phyloP scores from a whole-genome alignment of 1,140 invertebrate genomes.

The Stegodyphus dumicola region DNA sequence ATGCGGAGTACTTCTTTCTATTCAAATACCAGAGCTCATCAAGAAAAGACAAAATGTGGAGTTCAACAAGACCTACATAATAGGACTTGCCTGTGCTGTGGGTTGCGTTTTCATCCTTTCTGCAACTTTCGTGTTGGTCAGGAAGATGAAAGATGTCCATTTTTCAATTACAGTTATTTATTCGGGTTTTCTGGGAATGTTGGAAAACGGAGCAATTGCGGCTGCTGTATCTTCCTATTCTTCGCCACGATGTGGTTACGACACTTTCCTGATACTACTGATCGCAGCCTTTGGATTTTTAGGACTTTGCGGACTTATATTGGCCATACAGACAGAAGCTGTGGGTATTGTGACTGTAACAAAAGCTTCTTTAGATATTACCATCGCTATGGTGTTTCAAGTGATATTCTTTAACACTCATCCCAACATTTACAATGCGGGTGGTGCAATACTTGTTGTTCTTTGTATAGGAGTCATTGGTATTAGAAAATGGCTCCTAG shows the following conservation, averaged over 20 bases:
- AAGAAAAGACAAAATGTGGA: background rate
- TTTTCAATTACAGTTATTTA: constrained; percentile 91
- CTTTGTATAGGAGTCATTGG: background rate
- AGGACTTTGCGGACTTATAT: background rate
- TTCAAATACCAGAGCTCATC: constrained; percentile 71
- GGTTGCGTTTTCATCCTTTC: background rate
- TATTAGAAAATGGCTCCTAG: background rate
- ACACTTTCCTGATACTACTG: constrained; percentile 77
- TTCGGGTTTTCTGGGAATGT: constrained; percentile 76
- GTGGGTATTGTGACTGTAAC: background rate
- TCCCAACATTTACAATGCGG: background rate
- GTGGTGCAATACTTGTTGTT: background rate
- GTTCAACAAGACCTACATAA: constrained; percentile 68
- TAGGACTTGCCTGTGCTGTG: constrained; percentile 86
- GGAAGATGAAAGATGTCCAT: constrained; percentile 85
- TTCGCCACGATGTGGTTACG: constrained; percentile 80
- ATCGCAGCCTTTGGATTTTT: background rate
- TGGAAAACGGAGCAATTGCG: background rate
- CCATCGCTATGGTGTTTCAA: background rate
- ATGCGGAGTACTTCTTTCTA: constrained; percentile 85
- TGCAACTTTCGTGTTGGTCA: constrained; percentile 75
- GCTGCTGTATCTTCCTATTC: constrained; percentile 79
- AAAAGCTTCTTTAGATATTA: background rate
- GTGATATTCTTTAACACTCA: background rate
- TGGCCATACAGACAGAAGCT: background rate